A percentile compares a stretch with the other conserved stretches of the same genome.
Conservation (phyloP, 1,140 invertebrate species). For the Drosophila rhopaloa region DNA sequence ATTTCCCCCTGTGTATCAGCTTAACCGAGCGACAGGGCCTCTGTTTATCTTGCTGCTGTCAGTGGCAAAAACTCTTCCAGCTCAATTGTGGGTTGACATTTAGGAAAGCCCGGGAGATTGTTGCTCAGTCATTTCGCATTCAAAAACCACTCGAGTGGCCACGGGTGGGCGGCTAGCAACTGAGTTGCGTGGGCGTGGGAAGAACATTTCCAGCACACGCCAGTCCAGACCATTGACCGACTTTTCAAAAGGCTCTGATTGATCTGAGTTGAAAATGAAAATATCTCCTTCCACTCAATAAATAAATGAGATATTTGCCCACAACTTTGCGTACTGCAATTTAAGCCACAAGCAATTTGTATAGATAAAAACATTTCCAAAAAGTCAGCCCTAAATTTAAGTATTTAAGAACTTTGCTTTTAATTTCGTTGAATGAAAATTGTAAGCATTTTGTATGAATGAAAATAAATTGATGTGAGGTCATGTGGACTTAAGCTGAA, state of each 20-base stretch:
- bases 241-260: conserved; percentile 7
- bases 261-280: neutral
- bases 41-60: conserved; percentile 72
- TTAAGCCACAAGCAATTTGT: neutral
- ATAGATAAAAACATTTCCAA: neutral
- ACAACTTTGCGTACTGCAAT: neutral
- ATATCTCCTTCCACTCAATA: neutral
- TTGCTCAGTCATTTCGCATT: conserved; percentile 61
- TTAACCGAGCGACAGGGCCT: conserved; percentile 55
- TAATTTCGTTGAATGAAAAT: conserved; percentile 24
- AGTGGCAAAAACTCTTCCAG: conserved; percentile 30
- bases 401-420: conserved; percentile 8
- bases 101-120: conserved; percentile 54
- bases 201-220: conserved; percentile 7
- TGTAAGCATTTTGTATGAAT: conserved; percentile 13
- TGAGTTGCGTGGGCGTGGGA: conserved; percentile 14
- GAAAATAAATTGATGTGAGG: conserved; percentile 27
- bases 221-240: conserved; percentile 42
- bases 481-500: conserved; percentile 27
- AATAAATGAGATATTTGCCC: conserved; percentile 9
- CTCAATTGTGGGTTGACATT: conserved; percentile 62
- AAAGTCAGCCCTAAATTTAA: neutral
- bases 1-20: conserved; percentile 6
- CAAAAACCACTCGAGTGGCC: conserved; percentile 55
- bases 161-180: conserved; percentile 32